phyloP scores from a whole-genome alignment of 2,113 vertebrate species.

The Platysteira castanea region DNA sequence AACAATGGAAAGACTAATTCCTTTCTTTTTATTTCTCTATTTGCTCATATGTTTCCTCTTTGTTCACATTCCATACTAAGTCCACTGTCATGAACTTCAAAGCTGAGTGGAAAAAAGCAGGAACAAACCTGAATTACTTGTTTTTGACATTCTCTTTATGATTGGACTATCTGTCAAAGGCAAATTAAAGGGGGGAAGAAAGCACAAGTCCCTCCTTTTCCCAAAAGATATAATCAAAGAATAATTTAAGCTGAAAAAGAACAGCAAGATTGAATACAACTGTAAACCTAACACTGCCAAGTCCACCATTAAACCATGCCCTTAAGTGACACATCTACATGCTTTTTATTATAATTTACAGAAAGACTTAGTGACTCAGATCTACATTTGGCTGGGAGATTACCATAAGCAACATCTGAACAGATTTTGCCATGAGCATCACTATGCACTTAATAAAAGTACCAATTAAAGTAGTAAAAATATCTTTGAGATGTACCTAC shows the following conservation, averaged over 20 bases:
- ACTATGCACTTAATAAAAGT: not conserved
- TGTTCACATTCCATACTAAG: conserved; percentile 8
- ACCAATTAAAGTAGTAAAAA: not conserved
- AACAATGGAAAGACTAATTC: not conserved
- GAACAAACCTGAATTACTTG: not conserved
- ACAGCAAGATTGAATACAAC: not conserved
- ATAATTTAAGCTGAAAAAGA: not conserved
- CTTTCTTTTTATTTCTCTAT: not conserved
- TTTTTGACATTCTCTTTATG: conserved; percentile 32
- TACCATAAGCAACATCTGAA: conserved; percentile 6
- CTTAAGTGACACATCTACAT: not conserved
- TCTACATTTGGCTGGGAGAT: conserved; percentile 9
- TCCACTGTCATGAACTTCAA: not conserved
- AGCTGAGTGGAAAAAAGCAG: not conserved
- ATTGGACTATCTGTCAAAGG: conserved; percentile 30
- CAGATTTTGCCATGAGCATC: conserved; percentile 11
- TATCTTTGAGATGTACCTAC: not conserved
- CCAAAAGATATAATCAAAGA: conserved; percentile 3
- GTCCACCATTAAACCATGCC: not conserved
- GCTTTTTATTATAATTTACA: conserved; percentile 7
- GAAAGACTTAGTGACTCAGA: conserved; percentile 44
- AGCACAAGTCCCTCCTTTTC: not conserved
- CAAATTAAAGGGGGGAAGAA: not conserved
- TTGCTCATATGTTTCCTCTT: not conserved
- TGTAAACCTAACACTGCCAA: not conserved